Evolutionary conservation across 2,888 invertebrate genomes (phyloP).

Genomic region (Nudaria mundana): DNA sequence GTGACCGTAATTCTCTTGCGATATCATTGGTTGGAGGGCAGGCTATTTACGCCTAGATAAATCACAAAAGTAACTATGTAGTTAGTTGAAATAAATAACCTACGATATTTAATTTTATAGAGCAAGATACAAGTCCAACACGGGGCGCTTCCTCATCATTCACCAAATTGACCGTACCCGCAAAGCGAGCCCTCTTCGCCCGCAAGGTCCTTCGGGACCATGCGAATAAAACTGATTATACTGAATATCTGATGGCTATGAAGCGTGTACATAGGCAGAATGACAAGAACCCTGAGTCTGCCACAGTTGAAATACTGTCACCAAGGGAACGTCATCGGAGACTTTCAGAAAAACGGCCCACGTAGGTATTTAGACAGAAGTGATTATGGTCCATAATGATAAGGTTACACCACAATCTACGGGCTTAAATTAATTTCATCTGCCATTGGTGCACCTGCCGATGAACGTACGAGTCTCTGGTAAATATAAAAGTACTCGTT

Average conservation of each 20-base stretch:
- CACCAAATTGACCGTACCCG: neutral
- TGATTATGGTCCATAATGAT: neutral
- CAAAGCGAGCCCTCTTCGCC: neutral
- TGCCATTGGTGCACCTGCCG: no score
- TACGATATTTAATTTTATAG: no score
- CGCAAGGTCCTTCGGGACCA: conserved; percentile 4
- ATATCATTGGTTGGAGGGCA: no score
- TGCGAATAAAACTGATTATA: conserved; percentile 35
- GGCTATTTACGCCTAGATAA: no score
- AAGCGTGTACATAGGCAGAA: conserved; percentile 41
- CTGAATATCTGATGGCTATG: conserved; percentile 55
- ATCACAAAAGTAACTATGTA: no score
- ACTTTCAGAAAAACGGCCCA: conserved; percentile 1
- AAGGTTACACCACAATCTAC: neutral
- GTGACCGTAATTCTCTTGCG: no score
- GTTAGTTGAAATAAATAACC: no score
- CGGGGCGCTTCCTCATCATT: neutral
- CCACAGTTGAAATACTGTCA: conserved; percentile 30
- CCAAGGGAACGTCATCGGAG: conserved; percentile 45
- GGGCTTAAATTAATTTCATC: no score
- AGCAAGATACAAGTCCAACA: no score
- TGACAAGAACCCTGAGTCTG: conserved; percentile 8
- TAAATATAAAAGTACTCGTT: no score
- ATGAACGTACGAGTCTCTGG: no score
- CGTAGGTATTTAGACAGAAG: neutral